Evolutionary conservation across 2,797 vertebrate species (phyloP), one percentile per base, ranked within the genome.

Genomic region (Pelobates cultripes): DNA sequence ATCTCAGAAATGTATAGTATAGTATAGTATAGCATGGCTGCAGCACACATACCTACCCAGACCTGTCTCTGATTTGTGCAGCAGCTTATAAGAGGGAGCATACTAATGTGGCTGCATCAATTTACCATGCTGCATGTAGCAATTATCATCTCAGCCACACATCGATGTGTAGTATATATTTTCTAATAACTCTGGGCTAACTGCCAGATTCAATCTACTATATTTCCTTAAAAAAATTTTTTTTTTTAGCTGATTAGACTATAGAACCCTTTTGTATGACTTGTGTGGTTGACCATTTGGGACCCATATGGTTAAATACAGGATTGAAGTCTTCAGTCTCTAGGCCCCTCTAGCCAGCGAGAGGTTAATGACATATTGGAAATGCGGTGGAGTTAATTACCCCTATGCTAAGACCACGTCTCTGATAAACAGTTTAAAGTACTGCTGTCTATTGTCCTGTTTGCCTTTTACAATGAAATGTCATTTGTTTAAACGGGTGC

Each of bases 401-500:
- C 40, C 10, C 14, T 12, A 51, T 51, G 47, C 14, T 53, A 28
- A 67, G 63, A 5, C 47, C 45, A 13, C 45, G 79, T 53, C 57
- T 75, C 51, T 70, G 66, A 75, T 60, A 60, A 5, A 40, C 61
- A 28, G n/a, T 60, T 17, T 74, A 4, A 61, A 73, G 61, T 40
- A 14, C 55, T 47, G 61, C 42, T 57, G 43, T 60, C 72, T 44
- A 79, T 79, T 83, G 82, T 83, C 77, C 55, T 64, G 43, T 60
- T 71, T 15, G 9, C 7, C 57, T 7, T 7, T 79, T 79, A 75
- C 77, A 83, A 79, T 79, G 66, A 57, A 42, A 70, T 79, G 64
- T 75, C 73, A 83, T 79, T 55, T 70, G 72, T 70, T 47, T 68
- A 83, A 63, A 71, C 51, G 78, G 76, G 77, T 63, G 71, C 77